A percentile compares a stretch with the other conserved stretches of the same genome.
Evolutionary conservation across 2,113 vertebrate species (phyloP).

Genomic region (Megatriorchis doriae): DNA sequence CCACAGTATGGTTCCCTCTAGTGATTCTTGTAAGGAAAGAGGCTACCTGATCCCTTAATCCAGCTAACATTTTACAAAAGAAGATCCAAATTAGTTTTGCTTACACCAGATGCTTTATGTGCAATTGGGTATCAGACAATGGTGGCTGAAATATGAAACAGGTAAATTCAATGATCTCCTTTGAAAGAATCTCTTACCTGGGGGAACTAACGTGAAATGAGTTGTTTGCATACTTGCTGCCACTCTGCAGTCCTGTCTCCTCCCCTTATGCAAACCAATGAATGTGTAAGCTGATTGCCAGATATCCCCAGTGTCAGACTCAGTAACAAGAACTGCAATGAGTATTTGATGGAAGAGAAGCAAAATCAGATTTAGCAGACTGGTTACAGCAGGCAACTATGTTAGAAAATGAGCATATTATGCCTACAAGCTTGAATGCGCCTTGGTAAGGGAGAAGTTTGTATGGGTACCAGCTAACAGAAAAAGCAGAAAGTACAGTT

Average conservation of each 20-base stretch:
- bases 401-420: not conserved
- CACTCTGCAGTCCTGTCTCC: not conserved
- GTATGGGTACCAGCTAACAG: not conserved
- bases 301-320: constrained; percentile 1
- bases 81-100: constrained; percentile 80
- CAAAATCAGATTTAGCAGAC: constrained; percentile 31
- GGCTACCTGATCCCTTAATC: constrained; percentile 81
- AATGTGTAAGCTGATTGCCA: constrained; percentile 5
- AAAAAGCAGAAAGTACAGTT: not conserved
- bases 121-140: constrained; percentile 68
- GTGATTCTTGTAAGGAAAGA: constrained; percentile 78
- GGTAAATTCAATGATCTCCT: constrained; percentile 52
- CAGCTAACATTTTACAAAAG: constrained; percentile 78
- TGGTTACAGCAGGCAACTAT: not conserved
- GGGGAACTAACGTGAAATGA: not conserved
- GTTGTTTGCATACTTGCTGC: constrained; percentile 12
- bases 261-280: constrained; percentile 20
- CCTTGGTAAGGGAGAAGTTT: not conserved
- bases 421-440: not conserved
- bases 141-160: constrained; percentile 64
- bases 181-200: constrained; percentile 47
- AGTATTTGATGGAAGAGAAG: constrained; percentile 34
- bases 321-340: constrained; percentile 12
- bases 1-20: constrained; percentile 71
- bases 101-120: constrained; percentile 79